A percentile compares a stretch with the other conserved stretches of the same genome.
Conservation (phyloP, 37 sponge, comb jelly and placozoan species). For the Oopsacas minuta region DNA sequence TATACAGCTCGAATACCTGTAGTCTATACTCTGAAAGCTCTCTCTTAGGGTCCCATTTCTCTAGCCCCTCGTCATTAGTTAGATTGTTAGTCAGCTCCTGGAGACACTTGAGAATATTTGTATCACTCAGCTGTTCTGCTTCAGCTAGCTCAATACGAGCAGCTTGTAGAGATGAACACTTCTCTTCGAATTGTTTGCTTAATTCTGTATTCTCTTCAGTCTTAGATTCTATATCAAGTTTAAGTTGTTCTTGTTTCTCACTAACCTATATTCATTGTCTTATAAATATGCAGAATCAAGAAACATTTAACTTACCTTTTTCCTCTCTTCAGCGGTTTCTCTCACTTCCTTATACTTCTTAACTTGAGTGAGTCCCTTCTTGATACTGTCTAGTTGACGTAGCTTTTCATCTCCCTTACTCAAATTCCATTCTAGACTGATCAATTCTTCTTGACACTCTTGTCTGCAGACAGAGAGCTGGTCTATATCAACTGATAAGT, state of each 20-base stretch:
- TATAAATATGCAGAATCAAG: neutral
- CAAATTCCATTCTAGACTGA: neutral
- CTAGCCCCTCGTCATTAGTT: neutral
- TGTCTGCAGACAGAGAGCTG: neutral
- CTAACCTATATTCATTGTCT: neutral
- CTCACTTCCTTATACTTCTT: neutral
- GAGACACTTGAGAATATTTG: neutral
- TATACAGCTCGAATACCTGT: neutral
- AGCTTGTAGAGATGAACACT: neutral
- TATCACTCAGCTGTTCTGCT: neutral
- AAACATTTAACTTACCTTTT: neutral
- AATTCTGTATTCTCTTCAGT: neutral
- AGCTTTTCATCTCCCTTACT: conserved; percentile 1
- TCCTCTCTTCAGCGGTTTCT: neutral
- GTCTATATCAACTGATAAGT: neutral
- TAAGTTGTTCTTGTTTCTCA: neutral
- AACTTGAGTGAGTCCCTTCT: conserved; percentile 14
- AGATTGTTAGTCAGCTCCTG: neutral
- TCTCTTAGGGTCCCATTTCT: neutral
- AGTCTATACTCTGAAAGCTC: neutral
- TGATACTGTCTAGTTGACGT: neutral
- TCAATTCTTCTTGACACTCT: neutral
- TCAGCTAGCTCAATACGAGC: neutral
- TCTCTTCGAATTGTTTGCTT: neutral
- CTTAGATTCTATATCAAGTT: neutral